Percentiles rank a stretch among this genome's conserved stretches.
phyloP scores from a whole-genome alignment of 2,797 vertebrate genomes.

The Cyprinella venusta region DNA sequence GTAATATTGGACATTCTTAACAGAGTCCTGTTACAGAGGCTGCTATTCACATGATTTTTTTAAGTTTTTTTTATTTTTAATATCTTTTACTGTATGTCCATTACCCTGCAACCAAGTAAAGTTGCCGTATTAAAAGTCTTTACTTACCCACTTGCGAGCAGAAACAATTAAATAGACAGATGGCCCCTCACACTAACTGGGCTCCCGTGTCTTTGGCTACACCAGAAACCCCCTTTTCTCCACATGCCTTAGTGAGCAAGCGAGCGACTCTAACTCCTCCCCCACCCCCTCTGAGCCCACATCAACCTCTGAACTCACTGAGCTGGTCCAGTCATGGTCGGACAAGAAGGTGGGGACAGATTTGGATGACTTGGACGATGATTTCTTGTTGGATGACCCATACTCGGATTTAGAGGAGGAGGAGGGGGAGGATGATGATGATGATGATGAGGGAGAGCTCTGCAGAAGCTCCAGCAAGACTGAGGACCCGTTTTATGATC shows the following conservation, averaged over 20 bases:
- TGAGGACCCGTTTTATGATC: constrained; percentile 99
- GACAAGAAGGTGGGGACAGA: constrained; percentile 89
- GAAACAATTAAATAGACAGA: constrained; percentile 73
- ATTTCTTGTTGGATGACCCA: constrained; percentile 94
- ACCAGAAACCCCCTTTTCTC: constrained; percentile 98
- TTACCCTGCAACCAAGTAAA: not conserved
- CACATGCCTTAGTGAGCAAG: constrained; percentile 99
- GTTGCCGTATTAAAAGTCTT: not conserved
- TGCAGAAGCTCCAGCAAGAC: constrained; percentile 85
- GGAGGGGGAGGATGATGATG: constrained; percentile 66
- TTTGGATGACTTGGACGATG: constrained; percentile 85
- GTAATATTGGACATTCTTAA: not conserved
- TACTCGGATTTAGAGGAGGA: constrained; percentile 81
- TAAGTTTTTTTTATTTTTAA: not conserved
- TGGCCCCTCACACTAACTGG: constrained; percentile 86
- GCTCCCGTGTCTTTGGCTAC: constrained; percentile 95
- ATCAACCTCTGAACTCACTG: constrained; percentile 96
- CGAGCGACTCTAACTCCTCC: constrained; percentile 97
- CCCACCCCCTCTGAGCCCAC: constrained; percentile 93
- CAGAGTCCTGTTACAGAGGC: not conserved
- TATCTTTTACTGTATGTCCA: not conserved
- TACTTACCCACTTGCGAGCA: constrained; percentile 24
- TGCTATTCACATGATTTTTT: not conserved
- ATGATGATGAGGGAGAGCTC: constrained; percentile 78
- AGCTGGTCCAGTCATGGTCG: constrained; percentile 92